A percentile compares a stretch with the other conserved stretches of the same genome.
Conservation (phyloP, 1,140 invertebrate species). For the Schlechtendalia chinensis region DNA sequence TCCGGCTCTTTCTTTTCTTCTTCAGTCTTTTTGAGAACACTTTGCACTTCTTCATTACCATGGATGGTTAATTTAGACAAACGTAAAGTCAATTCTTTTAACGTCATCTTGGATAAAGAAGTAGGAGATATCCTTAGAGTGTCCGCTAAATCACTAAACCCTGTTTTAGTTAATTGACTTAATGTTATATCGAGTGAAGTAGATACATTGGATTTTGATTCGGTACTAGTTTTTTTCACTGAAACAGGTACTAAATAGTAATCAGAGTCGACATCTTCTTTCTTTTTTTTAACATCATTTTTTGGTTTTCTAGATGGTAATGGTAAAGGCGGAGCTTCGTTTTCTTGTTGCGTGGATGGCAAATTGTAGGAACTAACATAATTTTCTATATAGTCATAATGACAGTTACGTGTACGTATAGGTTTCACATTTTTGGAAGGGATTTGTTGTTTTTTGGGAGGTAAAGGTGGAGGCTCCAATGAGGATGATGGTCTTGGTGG, state of each 20-base stretch:
- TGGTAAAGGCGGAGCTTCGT: conserved; percentile 61
- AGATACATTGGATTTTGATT: conserved; percentile 20
- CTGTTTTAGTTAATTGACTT: conserved; percentile 75
- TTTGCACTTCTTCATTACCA: conserved; percentile 64
- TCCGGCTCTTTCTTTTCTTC: conserved; percentile 53
- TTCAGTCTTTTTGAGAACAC: conserved; percentile 63
- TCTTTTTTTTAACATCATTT: conserved; percentile 52
- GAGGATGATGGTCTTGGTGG: conserved; percentile 66
- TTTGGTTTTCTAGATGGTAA: conserved; percentile 64
- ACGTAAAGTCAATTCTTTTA: conserved; percentile 78
- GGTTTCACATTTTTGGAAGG: conserved; percentile 61
- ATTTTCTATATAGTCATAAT: conserved; percentile 65
- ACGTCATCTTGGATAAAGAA: conserved; percentile 77
- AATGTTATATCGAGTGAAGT: conserved; percentile 70
- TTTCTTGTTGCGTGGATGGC: conserved; percentile 36
- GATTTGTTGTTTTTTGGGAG: conserved; percentile 71
- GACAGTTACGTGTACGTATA: conserved; percentile 64
- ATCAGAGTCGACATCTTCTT: conserved; percentile 59
- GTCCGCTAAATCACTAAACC: conserved; percentile 72
- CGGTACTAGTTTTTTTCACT: conserved; percentile 50
- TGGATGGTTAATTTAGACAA: conserved; percentile 61
- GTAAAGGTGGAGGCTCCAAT: conserved; percentile 76
- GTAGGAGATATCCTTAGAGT: conserved; percentile 73
- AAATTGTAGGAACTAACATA: conserved; percentile 56
- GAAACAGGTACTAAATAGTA: conserved; percentile 61